Conservation (phyloP, 2,113 vertebrate species). For the Polypterus bichir region DNA sequence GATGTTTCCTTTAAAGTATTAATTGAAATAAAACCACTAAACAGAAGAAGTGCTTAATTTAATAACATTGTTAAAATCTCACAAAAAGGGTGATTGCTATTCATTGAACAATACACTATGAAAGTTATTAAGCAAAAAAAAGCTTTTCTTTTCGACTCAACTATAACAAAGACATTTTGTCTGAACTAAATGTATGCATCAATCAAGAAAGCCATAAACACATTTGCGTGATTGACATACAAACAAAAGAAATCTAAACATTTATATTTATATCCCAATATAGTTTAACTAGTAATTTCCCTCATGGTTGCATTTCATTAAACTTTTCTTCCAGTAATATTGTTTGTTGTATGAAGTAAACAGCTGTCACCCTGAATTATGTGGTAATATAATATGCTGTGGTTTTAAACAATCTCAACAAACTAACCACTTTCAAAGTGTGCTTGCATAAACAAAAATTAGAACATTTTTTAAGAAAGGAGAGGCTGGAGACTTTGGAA, state of each 20-base stretch:
- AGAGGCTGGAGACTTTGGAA: too few species aligned
- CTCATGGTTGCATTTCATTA: constrained; percentile 16
- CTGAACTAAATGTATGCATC: not conserved
- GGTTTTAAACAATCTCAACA: constrained; percentile 8
- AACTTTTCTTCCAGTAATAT: constrained; percentile 11
- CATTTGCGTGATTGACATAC: not conserved
- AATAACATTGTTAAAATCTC: too few species aligned
- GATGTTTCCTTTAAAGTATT: too few species aligned
- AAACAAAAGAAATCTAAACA: constrained; percentile 11
- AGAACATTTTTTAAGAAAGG: not conserved
- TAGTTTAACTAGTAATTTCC: constrained; percentile 27
- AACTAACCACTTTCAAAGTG: constrained; percentile 10
- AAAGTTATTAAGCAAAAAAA: too few species aligned
- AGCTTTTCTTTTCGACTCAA: too few species aligned
- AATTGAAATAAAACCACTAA: too few species aligned
- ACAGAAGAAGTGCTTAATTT: too few species aligned
- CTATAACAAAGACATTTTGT: too few species aligned
- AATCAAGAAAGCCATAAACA: constrained; percentile 7
- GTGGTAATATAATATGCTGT: constrained; percentile 10
- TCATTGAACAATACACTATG: too few species aligned
- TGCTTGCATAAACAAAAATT: constrained; percentile 5
- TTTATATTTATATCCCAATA: constrained; percentile 22
- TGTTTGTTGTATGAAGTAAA: constrained; percentile 21
- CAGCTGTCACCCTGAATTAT: constrained; percentile 23
- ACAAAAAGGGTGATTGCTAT: too few species aligned